Evolutionary conservation across 2,113 vertebrate genomes (phyloP).

Genomic region (Ariopsis seemanni): DNA sequence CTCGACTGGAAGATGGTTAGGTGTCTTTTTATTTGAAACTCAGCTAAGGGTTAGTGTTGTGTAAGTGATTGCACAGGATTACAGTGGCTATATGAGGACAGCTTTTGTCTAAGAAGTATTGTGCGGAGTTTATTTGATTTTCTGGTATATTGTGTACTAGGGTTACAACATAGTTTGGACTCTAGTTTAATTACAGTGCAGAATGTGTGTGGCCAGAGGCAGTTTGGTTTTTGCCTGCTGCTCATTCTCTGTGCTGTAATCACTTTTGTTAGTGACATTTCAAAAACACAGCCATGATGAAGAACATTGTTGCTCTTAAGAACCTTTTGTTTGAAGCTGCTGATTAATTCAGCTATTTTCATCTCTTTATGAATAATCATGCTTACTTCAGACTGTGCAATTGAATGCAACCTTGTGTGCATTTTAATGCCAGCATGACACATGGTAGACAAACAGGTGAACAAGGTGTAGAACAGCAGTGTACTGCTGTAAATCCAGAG

Average conservation of each 20-base stretch:
- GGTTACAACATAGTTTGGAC: background rate
- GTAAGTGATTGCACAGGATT: background rate
- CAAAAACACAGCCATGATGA: slow-evolving; percentile 17
- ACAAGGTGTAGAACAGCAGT: background rate
- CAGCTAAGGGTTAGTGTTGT: background rate
- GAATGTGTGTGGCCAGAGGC: background rate
- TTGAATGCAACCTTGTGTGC: background rate
- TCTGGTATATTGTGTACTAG: background rate
- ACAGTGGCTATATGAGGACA: background rate
- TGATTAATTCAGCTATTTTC: slow-evolving; percentile 25
- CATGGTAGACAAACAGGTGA: background rate
- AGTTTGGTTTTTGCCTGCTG: slow-evolving; percentile 23
- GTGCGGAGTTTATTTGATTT: background rate
- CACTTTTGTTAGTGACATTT: slow-evolving; percentile 33
- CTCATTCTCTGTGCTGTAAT: background rate
- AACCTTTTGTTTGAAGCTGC: background rate
- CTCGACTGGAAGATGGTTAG: background rate
- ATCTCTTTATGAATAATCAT: slow-evolving; percentile 15
- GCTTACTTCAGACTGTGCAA: background rate
- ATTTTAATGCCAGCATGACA: background rate
- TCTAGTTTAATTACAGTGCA: slow-evolving; percentile 11
- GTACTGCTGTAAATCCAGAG: background rate
- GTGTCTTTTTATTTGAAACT: background rate
- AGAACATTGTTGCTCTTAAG: slow-evolving; percentile 2
- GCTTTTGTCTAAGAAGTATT: background rate